Evolutionary conservation across 2,888 invertebrate genomes (phyloP), one percentile per base, ranked within the genome.

Genomic region (Ceratothoa steindachneri): DNA sequence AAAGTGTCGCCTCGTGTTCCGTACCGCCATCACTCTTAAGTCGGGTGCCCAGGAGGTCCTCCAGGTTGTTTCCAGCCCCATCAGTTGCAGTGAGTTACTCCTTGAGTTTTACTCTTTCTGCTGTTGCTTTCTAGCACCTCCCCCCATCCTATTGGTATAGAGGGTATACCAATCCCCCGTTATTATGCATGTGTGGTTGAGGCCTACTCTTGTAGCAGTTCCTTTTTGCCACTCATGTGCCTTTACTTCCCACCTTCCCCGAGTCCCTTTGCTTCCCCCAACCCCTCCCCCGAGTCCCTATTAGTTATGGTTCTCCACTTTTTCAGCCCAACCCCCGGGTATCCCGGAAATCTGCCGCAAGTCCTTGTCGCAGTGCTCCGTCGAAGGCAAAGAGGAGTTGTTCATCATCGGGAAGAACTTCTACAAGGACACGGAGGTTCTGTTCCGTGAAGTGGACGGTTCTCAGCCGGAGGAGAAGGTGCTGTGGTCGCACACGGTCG

Each of bases 361-460:
- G 84, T 95, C 94, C 0, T 84, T 93, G 9, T 89, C 90, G 29
- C 90, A 92, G 28, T 91, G 91, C 83, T 90, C 91, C 5, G 91
- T 90, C 2, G 87, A 88, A 69, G 95, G 94, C 5, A 93, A 93
- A 0, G 84, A 91, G 75, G 94, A 95, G 84, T 86, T 95, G 69
- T 94, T 93, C 85, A 90, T 95, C 60, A 88, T 95, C 77, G 95
- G 95, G 41, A 95, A 95, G 85, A 95, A 95, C 85, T 95, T 95
- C 84, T 88, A 93, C 65, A 95, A 95, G 86, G 95, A 95, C 85
- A 93, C 93, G 4, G 88, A 90, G 81, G 91, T 95, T 15, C 88
- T 92, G 80, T 93, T 95, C 86, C 89, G 90, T 82, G 75, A 81
- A 60, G 64, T 30, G 27, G n/a, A n/a, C n/a, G n/a, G n/a, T n/a